Evolutionary conservation across 2,797 vertebrate genomes (phyloP).

Genomic region (Pipistrellus pygmaeus): DNA sequence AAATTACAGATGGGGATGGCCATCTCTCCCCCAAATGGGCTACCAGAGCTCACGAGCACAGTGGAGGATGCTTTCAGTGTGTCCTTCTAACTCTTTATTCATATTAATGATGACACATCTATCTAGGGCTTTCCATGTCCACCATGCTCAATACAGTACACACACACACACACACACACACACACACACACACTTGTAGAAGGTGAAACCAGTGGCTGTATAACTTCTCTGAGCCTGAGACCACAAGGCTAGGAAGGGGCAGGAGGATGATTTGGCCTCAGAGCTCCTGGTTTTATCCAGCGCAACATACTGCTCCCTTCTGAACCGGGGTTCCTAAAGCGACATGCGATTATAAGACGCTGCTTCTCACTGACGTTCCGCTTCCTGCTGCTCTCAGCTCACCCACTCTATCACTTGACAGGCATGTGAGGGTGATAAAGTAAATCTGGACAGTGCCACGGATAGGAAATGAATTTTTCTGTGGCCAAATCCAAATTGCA

Average conservation of each 20-base stretch:
- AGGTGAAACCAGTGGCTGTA: not conserved
- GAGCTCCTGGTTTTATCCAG: not conserved
- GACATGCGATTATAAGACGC: not conserved
- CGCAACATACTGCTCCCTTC: not conserved
- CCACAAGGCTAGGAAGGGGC: not conserved
- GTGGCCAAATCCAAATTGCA: conserved; percentile 47
- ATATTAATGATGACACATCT: not conserved
- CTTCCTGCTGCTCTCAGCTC: conserved; percentile 33
- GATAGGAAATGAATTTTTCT: conserved; percentile 71
- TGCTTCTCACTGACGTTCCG: conserved; percentile 49
- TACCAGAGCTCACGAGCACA: not conserved
- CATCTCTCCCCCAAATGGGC: not conserved
- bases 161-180: not conserved
- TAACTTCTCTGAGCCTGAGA: not conserved
- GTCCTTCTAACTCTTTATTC: not conserved
- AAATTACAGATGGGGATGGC: not conserved
- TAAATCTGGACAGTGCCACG: not conserved
- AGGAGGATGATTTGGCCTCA: not conserved
- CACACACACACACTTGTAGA: not conserved
- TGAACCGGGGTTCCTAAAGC: not conserved
- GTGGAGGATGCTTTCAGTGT: not conserved
- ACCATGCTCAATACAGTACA: not conserved
- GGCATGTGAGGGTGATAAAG: conserved; percentile 40
- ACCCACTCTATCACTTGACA: not conserved
- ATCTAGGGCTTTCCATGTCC: not conserved